Base-by-base conservation (phyloP, 2,888 invertebrate species). In the Elmis aenea region DNA sequence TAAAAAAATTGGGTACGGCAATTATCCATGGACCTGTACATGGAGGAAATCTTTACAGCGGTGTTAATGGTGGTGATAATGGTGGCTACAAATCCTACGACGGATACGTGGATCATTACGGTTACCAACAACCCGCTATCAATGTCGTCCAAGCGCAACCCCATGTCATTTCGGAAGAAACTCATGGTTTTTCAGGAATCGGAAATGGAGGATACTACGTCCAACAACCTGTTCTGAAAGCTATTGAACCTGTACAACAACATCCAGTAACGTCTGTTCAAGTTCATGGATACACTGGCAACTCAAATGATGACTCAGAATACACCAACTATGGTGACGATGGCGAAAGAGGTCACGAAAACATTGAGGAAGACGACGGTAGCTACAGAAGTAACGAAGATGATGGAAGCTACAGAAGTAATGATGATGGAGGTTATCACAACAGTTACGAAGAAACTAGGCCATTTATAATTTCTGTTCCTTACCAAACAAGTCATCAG, bases 1-100 rank as follows among this genome's bases (percentile, higher is more conserved):
- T 64, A 2, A 62, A 60, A 33, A 63, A 60, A 48, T 37, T 64
- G 25, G 62, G 58, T 3, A 43, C 48, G 6, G 50, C 59, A 18
- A 41, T 55, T 20, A n/a, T 20, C 6, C 49, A 54, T 42, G 37
- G 51, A 37, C 15, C 11, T 3, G 21, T 9, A n/a, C 33, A 34
- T 11, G 45, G 51, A 1, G 52, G 52, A 37, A 35, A 35, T 28
- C 54, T n/a, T n/a, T n/a, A 54, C 28, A 53, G 52, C 12, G 13
- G 8, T 1, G 11, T 26, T 13, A 10, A 13, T 12, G 26, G 14
- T 9, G 26, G 10, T 2, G 23, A 9, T 2, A 23, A 12, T 23
- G 10, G 12, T 9, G 23, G n/a, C n/a, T n/a, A n/a, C n/a, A n/a
- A n/a, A n/a, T n/a, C n/a, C n/a, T n/a, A n/a, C n/a, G n/a, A n/a